Evolutionary conservation across 2,888 invertebrate species (phyloP), one percentile per base, ranked within the genome.

Genomic region (Caenorhabditis afra): DNA sequence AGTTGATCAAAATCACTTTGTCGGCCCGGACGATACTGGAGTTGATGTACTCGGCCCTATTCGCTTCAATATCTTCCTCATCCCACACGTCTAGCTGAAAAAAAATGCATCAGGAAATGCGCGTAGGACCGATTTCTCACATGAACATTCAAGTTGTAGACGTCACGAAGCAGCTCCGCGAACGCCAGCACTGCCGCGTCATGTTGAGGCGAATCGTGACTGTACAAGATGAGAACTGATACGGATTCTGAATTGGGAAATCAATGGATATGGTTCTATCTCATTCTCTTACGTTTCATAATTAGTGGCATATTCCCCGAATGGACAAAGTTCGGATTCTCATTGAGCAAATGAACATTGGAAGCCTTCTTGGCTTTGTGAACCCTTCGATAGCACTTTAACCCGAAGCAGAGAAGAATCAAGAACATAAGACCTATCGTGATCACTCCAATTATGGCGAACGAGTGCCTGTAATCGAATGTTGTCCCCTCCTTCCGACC

Each of bases 1-100:
- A 90, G 74, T 90, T 90, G 53, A 90, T 68, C 18, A 90, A 41
- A 12, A 90, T 67, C n/a, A 90, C 73, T 70, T 88, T 87, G 45
- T 89, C 87, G 1, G 90, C 89, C 11, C 83, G 74, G 44, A 88
- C 79, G 20, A 90, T 81, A 16, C 86, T 85, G 0, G 84, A 71
- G 53, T 87, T 86, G 49, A 90, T 68, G 75, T 90, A 90, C 50
- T 90, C 89, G 23, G 82, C 77, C 45, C 86, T 77, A 61, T 90
- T 90, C 12, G 52, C 68, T 23, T 88, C 89, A 58, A 90, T 90
- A 22, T 85, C 85, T 1, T 84, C 84, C 44, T 77, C 76, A 52
- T 90, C 88, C 86, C 87, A 89, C 10, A 61, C 75, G 61, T 90
- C 90, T 29, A 90, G 41, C 87, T 90, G 74, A 59, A 88, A 67